A percentile compares a stretch with the other conserved stretches of the same genome.
Conservation (phyloP, 2,888 invertebrate species). For the Drosophila mayaguana region DNA sequence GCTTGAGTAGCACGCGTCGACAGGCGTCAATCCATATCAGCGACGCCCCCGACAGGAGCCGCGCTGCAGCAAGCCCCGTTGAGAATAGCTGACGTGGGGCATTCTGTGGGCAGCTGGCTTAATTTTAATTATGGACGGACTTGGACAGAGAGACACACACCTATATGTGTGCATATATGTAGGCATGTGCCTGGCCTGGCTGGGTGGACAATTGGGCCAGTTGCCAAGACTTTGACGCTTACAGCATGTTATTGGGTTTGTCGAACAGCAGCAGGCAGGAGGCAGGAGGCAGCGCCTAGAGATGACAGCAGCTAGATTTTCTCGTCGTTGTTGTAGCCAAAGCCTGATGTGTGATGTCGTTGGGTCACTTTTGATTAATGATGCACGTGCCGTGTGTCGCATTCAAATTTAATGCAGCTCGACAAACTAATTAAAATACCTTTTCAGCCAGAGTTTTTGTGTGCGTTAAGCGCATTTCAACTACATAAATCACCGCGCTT, state of each 20-base stretch:
- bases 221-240: slow-evolving; percentile 55
- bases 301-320: slow-evolving; percentile 37
- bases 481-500: slow-evolving; percentile 32
- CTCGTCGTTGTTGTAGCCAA: slow-evolving; percentile 2
- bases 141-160: neutral
- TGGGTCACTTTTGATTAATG: slow-evolving; percentile 64
- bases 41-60: slow-evolving; percentile 31
- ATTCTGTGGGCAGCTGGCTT: slow-evolving; percentile 43
- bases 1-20: slow-evolving; percentile 29
- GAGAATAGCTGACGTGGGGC: slow-evolving; percentile 54
- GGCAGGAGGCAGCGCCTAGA: neutral
- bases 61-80: slow-evolving; percentile 3
- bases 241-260: slow-evolving; percentile 64
- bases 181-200: neutral
- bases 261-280: slow-evolving; percentile 22
- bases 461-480: slow-evolving; percentile 30
- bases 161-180: neutral
- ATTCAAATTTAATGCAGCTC: slow-evolving; percentile 25
- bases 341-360: neutral
- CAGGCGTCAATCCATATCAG: slow-evolving; percentile 60
- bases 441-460: slow-evolving; percentile 16
- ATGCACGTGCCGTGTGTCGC: slow-evolving; percentile 25
- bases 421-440: slow-evolving; percentile 47
- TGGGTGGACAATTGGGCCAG: slow-evolving; percentile 32
- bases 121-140: slow-evolving; percentile 60